Evolutionary conservation across 1,140 invertebrate genomes (phyloP).

Genomic region (Drosophila azteca): DNA sequence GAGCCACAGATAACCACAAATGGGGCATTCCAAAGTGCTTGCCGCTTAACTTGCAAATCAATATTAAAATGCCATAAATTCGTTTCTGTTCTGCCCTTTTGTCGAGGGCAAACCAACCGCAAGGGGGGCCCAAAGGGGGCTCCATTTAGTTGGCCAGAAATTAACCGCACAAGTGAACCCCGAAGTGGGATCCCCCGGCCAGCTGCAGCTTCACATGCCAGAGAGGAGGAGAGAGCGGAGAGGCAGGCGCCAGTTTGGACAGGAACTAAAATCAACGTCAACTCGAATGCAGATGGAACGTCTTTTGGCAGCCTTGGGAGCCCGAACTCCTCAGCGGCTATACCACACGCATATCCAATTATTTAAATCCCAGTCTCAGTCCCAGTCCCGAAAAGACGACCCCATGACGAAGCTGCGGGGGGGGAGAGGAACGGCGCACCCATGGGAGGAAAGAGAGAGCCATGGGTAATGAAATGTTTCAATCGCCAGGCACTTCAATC

Average conservation of each 20-base stretch:
- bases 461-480: slow-evolving; percentile 80
- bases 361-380: slow-evolving; percentile 66
- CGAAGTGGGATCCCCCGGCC: slow-evolving; percentile 15
- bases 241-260: slow-evolving; percentile 34
- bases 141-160: slow-evolving; percentile 47
- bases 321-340: slow-evolving; percentile 16
- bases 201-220: slow-evolving; percentile 23
- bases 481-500: slow-evolving; percentile 78
- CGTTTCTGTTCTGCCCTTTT: background rate
- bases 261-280: slow-evolving; percentile 59
- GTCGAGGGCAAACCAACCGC: slow-evolving; percentile 25
- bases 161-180: slow-evolving; percentile 39
- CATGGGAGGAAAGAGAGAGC: background rate
- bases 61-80: slow-evolving; percentile 55
- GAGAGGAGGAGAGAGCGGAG: background rate
- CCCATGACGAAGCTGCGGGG: background rate
- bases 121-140: slow-evolving; percentile 25
- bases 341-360: slow-evolving; percentile 83
- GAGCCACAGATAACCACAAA: slow-evolving; percentile 8
- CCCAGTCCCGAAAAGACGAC: slow-evolving; percentile 9
- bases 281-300: slow-evolving; percentile 65
- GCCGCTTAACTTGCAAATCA: slow-evolving; percentile 49
- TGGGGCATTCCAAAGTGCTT: background rate
- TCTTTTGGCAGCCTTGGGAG: slow-evolving; percentile 31
- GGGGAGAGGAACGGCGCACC: background rate